These are phyloP conservation scores for Hirtodrosophila trivittata DNA, from an alignment of 2,888 invertebrate genomes.

Conservation along the genomic window DNA sequence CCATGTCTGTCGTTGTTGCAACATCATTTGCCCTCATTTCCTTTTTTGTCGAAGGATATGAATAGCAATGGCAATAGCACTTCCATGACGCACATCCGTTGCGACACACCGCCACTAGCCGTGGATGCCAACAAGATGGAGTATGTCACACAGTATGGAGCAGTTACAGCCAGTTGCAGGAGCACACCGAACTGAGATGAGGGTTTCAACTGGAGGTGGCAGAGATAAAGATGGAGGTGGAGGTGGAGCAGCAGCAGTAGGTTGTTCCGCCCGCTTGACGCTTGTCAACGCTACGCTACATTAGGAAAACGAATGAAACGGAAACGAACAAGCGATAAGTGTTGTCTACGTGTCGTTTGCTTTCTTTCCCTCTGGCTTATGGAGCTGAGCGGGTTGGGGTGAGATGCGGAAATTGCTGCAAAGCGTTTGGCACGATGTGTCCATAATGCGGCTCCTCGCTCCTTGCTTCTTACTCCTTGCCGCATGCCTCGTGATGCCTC, in stretches of 20 bases:
- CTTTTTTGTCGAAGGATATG: constrained; percentile 70
- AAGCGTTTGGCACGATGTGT: constrained; percentile 67
- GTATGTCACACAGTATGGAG: too few relatives aligned
- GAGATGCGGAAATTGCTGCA: constrained; percentile 66
- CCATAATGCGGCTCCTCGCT: constrained; percentile 57
- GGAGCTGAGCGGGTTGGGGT: background rate
- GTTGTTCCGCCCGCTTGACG: constrained; percentile 57
- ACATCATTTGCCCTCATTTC: constrained; percentile 63
- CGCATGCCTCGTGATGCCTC: constrained; percentile 28
- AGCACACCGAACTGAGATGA: background rate
- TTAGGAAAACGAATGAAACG: constrained; percentile 82
- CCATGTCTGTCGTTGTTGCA: constrained; percentile 39
- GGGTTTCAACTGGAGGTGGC: background rate
- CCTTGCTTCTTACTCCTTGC: constrained; percentile 9
- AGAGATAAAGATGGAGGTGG: constrained; percentile 7
- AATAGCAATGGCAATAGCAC: constrained; percentile 78
- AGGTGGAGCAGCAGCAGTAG: constrained; percentile 1
- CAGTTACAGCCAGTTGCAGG: background rate
- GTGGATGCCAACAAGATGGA: background rate
- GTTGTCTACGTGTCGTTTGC: constrained; percentile 70
- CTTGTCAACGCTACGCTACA: constrained; percentile 82
- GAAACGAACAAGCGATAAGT: constrained; percentile 81
- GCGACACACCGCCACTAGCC: constrained; percentile 52
- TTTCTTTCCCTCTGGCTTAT: constrained; percentile 22
- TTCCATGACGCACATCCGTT: constrained; percentile 73